Base-by-base conservation (phyloP, 2,113 vertebrate genomes). In the Uropsilus gracilis region DNA sequence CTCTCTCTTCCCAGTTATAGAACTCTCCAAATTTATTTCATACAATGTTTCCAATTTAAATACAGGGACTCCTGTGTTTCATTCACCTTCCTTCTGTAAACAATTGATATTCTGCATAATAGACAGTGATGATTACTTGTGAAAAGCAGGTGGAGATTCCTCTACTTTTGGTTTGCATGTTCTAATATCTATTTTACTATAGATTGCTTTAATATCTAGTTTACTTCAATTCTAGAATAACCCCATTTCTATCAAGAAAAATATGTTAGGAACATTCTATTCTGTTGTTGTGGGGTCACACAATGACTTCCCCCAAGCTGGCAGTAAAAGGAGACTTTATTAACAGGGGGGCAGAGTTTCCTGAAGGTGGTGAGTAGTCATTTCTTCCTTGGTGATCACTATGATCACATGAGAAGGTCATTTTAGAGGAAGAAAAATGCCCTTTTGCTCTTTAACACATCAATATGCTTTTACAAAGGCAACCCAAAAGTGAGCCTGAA, bases 171-270 rank as follows among this genome's bases (percentile, higher is more conserved):
- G 7, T 13, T 57, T 3, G 6, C 30, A 39, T 4, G 44, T 32
- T 28, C 17, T 69, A 59, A 32, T 37, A 75, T 61, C 61, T 66
- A 3, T 92, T 94, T 94, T 66, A 17, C 48, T 93, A n/a, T n/a
- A n/a, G n/a, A n/a, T n/a, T n/a, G 8, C 82, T 89, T 83, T 68
- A 17, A 32, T 37, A 75, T 61, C 61, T 66, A 3, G 90, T 94
- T 94, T 66, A 17, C 48, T 93, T 96, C 13, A 78, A 16, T 66
- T 86, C 20, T 22, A 69, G 55, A 44, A 81, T 73, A 95, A 57
- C 37, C 3, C 46, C 32, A 75, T 75, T 89, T 20, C 39, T 30
- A 72, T 78, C 10, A 55, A 90, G 44, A 80, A 94, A 91, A 84
- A 44, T 37, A 71, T 20, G 6, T 78, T n/a, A 46, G n/a, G 63